Evolutionary conservation across 30 jellyfish, hydroid and myxozoan genomes (phyloP).

Genomic region (Hydractinia echinata): DNA sequence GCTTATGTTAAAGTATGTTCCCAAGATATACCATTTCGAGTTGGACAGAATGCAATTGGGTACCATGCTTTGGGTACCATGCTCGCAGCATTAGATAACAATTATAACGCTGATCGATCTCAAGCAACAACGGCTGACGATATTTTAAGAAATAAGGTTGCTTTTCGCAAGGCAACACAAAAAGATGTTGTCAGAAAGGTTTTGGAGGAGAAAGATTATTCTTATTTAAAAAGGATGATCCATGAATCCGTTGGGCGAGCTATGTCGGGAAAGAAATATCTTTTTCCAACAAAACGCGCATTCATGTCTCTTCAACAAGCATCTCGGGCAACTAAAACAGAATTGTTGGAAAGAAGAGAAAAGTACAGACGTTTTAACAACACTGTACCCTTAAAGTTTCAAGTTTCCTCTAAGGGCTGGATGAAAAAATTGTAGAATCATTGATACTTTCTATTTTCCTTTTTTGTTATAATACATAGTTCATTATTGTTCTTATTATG

Average conservation of each 20-base stretch:
- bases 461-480: too few species aligned
- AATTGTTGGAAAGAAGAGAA: neutral
- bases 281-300: neutral
- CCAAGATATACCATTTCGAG: too few species aligned
- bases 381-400: too few species aligned
- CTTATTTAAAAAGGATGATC: neutral
- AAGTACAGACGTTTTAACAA: neutral
- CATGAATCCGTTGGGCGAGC: neutral
- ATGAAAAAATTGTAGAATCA: too few species aligned
- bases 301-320: constrained; percentile 3
- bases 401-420: too few species aligned
- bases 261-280: neutral
- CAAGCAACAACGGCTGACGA: neutral
- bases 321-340: neutral
- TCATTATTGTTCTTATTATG: too few species aligned
- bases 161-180: neutral
- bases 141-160: neutral
- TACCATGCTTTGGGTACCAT: too few species aligned
- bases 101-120: too few species aligned
- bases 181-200: constrained; percentile 1
- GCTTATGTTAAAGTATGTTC: too few species aligned
- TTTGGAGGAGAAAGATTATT: neutral
- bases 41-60: too few species aligned
- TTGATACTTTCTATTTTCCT: too few species aligned
- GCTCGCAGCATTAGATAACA: too few species aligned